Evolutionary conservation across 2,113 vertebrate genomes (phyloP).

Genomic region (Spea bombifrons): DNA sequence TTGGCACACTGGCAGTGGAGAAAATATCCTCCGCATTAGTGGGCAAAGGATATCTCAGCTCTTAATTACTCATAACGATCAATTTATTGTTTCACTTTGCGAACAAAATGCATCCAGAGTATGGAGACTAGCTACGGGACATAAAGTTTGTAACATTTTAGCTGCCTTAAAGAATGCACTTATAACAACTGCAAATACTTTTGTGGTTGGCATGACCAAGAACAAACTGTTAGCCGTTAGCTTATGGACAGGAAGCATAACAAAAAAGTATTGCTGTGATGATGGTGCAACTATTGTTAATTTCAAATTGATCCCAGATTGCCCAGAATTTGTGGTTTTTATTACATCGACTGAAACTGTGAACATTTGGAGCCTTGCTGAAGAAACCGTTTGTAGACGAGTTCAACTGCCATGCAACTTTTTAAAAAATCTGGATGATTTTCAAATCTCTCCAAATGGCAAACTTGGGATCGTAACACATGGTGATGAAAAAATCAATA

Average conservation of each 20-base stretch:
- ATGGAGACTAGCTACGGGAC: conserved; percentile 92
- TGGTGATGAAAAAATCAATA: conserved; percentile 93
- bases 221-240: conserved; percentile 96
- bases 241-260: conserved; percentile 96
- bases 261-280: conserved; percentile 95
- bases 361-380: conserved; percentile 92
- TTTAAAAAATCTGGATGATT: conserved; percentile 91
- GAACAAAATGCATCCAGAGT: conserved; percentile 96
- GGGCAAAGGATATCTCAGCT: conserved; percentile 93
- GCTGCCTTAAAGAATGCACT: conserved; percentile 94
- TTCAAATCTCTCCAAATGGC: conserved; percentile 95
- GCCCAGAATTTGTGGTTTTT: conserved; percentile 89
- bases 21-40: conserved; percentile 95
- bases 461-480: conserved; percentile 92
- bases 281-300: conserved; percentile 90
- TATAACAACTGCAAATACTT: conserved; percentile 95
- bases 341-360: conserved; percentile 93
- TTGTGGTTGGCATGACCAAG: conserved; percentile 89
- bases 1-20: conserved; percentile 89
- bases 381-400: conserved; percentile 88
- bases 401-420: conserved; percentile 91
- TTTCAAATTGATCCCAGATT: conserved; percentile 93
- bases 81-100: conserved; percentile 96
- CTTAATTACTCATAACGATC: conserved; percentile 95
- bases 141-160: conserved; percentile 96